These are phyloP conservation scores for Pelecanus crispus DNA, from an alignment of 2,113 vertebrate genomes.

Conservation along the genomic window DNA sequence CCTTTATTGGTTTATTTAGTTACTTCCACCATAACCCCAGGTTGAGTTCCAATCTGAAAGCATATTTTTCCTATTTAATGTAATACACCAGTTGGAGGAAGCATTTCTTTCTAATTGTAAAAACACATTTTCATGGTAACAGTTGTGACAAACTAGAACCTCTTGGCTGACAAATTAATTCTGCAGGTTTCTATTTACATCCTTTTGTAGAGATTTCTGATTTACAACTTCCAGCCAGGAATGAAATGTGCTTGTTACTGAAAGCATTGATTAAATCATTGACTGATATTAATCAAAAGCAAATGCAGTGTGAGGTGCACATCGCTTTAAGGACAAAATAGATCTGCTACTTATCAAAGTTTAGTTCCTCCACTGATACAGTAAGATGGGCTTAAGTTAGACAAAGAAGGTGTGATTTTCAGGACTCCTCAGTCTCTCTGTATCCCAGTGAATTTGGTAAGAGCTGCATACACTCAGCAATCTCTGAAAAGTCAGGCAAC, in stretches of 20 bases:
- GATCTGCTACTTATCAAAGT: background rate
- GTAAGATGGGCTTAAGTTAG: background rate
- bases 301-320: background rate
- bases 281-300: constrained; percentile 1
- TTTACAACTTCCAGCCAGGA: constrained; percentile 44
- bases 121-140: background rate
- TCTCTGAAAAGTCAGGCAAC: background rate
- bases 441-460: background rate
- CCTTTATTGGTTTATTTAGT: background rate
- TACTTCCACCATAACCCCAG: background rate
- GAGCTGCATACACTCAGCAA: background rate
- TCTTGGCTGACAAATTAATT: constrained; percentile 35
- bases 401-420: background rate
- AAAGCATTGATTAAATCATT: constrained; percentile 13
- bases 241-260: background rate
- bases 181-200: constrained; percentile 35
- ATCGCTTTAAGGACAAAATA: background rate
- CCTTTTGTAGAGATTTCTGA: background rate
- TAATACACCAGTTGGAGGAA: constrained; percentile 1
- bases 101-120: constrained; percentile 18
- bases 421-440: background rate
- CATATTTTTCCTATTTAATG: background rate
- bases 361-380: background rate
- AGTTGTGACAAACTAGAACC: constrained; percentile 22
- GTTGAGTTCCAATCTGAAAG: background rate